Conservation (phyloP, 1,140 invertebrate genomes). For the Hycleus phaleratus region DNA sequence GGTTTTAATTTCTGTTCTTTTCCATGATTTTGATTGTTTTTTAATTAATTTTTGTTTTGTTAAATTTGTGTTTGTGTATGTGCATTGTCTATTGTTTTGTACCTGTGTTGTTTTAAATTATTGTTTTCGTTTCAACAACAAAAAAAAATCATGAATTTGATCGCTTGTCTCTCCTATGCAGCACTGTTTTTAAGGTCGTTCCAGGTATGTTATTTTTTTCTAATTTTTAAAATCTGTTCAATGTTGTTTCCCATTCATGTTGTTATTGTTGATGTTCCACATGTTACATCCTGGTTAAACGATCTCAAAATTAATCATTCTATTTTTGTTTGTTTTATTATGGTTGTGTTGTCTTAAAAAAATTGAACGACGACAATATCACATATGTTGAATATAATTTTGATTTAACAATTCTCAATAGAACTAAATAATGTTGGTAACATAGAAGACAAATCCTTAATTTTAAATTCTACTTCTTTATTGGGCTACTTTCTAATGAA, state of each 20-base stretch:
- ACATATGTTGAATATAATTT: not conserved
- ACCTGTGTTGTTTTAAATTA: slow-evolving; percentile 3
- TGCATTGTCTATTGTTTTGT: slow-evolving; percentile 1
- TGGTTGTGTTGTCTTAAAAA: not conserved
- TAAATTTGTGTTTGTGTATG: slow-evolving; percentile 6
- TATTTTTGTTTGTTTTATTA: not conserved
- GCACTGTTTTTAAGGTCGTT: slow-evolving; percentile 6
- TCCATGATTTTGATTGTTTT: too few species aligned
- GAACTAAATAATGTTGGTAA: too few species aligned
- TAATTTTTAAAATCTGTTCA: not conserved
- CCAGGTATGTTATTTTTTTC: slow-evolving; percentile 9
- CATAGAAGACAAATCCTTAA: too few species aligned
- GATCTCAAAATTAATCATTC: not conserved
- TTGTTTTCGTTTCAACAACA: too few species aligned
- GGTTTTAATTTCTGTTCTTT: too few species aligned
- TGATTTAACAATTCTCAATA: too few species aligned
- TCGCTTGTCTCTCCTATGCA: slow-evolving; percentile 2
- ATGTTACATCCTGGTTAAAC: slow-evolving; percentile 7
- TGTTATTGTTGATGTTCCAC: slow-evolving; percentile 6
- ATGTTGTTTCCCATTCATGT: not conserved
- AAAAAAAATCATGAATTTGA: not conserved
- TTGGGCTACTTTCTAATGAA: not conserved
- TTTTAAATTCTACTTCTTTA: not conserved
- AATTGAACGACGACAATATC: not conserved
- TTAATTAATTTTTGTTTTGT: not conserved